Evolutionary conservation across 2,888 invertebrate species (phyloP).

Genomic region (Mesopsocus fuscifrons): DNA sequence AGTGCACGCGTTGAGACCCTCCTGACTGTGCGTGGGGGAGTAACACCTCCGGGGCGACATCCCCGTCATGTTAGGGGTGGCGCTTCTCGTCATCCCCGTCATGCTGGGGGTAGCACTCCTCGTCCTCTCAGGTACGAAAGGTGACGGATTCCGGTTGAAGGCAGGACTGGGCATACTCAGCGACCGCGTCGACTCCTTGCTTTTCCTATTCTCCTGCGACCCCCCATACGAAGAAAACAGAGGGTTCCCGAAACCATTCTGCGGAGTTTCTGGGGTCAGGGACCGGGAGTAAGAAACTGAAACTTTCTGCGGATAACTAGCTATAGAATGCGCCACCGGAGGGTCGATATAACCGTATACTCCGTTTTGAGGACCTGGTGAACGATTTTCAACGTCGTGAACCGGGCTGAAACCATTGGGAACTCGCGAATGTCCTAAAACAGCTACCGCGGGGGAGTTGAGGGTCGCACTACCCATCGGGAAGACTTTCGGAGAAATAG

Average conservation of each 20-base stretch:
- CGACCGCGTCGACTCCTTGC: neutral
- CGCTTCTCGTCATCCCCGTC: too few species aligned
- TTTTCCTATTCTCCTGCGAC: neutral
- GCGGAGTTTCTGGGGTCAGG: neutral
- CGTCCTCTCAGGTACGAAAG: neutral
- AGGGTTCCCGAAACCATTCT: conserved; percentile 2
- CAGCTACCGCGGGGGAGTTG: conserved; percentile 65
- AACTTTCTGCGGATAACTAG: neutral
- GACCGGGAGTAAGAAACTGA: neutral
- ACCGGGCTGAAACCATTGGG: neutral
- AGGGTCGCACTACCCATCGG: conserved; percentile 57
- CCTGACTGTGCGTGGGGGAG: too few species aligned
- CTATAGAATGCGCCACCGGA: conserved; percentile 1
- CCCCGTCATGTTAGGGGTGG: too few species aligned
- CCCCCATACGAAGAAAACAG: neutral
- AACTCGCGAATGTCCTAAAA: conserved; percentile 31
- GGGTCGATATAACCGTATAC: neutral
- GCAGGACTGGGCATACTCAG: conserved; percentile 29
- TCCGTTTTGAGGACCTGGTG: conserved; percentile 2
- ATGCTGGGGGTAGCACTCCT: conserved; percentile 25
- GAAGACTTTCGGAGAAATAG: conserved; percentile 59
- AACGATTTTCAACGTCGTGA: neutral
- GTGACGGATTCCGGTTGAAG: conserved; percentile 30
- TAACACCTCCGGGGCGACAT: too few species aligned
- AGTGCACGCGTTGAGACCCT: too few species aligned